Conservation (phyloP, 2,888 invertebrate genomes). For the Eupithecia dodoneata region DNA sequence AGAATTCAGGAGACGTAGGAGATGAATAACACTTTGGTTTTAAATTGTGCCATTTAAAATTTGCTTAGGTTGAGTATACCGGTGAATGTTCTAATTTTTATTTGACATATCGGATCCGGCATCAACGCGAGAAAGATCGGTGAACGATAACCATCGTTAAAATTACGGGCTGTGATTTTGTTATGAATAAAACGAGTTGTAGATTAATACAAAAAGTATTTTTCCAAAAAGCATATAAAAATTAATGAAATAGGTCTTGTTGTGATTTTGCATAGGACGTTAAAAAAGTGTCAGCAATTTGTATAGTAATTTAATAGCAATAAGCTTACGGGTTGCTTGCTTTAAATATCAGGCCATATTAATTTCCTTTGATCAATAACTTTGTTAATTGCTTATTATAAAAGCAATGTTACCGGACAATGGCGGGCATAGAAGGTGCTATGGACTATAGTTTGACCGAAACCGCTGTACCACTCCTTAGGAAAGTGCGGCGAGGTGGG, state of each 20-base stretch:
- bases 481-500: too few relatives aligned
- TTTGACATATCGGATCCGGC: not conserved
- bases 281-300: not conserved
- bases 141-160: not conserved
- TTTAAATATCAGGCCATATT: not conserved
- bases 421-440: too few relatives aligned
- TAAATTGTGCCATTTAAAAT: not conserved
- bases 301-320: not conserved
- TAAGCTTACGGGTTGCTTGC: not conserved
- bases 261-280: too few relatives aligned
- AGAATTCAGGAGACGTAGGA: constrained; percentile 4
- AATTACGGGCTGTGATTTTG: not conserved
- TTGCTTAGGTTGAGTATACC: not conserved
- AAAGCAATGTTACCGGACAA: not conserved
- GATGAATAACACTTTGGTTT: not conserved
- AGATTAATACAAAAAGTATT: not conserved
- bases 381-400: not conserved
- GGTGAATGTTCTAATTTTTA: not conserved
- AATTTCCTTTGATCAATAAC: not conserved
- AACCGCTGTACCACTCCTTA: too few relatives aligned
- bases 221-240: too few relatives aligned
- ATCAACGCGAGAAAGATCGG: not conserved
- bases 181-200: not conserved
- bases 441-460: too few relatives aligned
- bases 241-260: too few relatives aligned